phyloP scores from a whole-genome alignment of 2,888 invertebrate genomes.

The Drosophila peninsularis region DNA sequence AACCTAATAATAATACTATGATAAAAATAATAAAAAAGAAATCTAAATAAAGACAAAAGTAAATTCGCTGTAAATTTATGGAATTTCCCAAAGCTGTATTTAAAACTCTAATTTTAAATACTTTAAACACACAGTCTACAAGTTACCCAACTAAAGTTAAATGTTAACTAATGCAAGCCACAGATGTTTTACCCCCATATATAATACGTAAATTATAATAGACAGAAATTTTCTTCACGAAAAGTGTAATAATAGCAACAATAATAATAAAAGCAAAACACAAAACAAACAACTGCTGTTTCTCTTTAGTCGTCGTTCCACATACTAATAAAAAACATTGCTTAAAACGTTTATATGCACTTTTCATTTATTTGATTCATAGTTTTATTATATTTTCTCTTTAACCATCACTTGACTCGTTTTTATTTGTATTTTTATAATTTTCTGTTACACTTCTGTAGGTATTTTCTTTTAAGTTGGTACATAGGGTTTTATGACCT shows the following conservation, averaged over 20 bases:
- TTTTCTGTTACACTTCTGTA: conserved; percentile 52
- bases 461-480: conserved; percentile 32
- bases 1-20: not conserved
- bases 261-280: conserved; percentile 62
- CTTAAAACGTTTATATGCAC: conserved; percentile 78
- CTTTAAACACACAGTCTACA: not conserved
- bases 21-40: not conserved
- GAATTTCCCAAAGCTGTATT: not conserved
- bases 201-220: conserved; percentile 64
- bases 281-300: conserved; percentile 33
- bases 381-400: conserved; percentile 43
- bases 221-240: not conserved
- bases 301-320: not conserved
- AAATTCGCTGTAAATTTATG: not conserved
- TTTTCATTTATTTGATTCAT: conserved; percentile 78
- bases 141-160: not conserved
- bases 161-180: conserved; percentile 26
- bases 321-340: conserved; percentile 9
- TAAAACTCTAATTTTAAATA: conserved; percentile 5
- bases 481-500: conserved; percentile 45
- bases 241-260: conserved; percentile 24
- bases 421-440: conserved; percentile 48
- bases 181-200: conserved; percentile 22
- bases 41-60: not conserved
- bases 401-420: conserved; percentile 62